Base-by-base conservation (phyloP, 2,888 invertebrate species). In the Agrochola lota region DNA sequence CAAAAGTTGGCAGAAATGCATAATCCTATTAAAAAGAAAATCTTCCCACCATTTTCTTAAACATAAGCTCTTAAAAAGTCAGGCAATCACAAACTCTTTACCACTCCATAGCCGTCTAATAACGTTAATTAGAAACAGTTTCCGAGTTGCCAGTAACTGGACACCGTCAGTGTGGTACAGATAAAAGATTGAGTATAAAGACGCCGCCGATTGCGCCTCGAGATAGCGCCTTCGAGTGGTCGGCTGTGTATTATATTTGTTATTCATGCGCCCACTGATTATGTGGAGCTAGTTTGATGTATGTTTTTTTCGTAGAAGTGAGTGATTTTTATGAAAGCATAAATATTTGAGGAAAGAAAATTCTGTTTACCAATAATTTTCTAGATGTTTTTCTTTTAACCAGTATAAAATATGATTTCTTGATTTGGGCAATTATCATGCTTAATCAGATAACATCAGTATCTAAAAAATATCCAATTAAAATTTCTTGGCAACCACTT, bases 91-190 rank as follows among this genome's bases (percentile, higher is more conserved):
- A 70, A 85, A 77, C 69, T 77, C 77, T 81, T 83, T 88, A 85
- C 76, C 82, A 77, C 83, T 75, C 75, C 43, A 85, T 60, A 80
- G 71, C 79, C 82, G 71, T 80, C 92, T 95, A 95, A 96, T 95
- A 95, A 95, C 90, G 86, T 90, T 96, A 96, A 96, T 96, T 94
- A 95, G 92, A 93, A 95, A 93, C 95, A 94, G 93, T 95, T 95
- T 95, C 92, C 80, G 57, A 82, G 85, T 86, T 80, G 75, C 67
- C 77, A 71, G 95, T 93, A 95, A 95, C 93, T 87, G 91, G 94
- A 95, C 92, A 94, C 91, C 87, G 89, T 82, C 88, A 85, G 90
- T 83, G 84, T 87, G 89, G 87, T 84, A 77, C 80, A 86, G 91
- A 93, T 94, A 93, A 93, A 92, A 90, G 90, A 88, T 85, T 75